Percentiles rank a stretch among this genome's conserved stretches.
Evolutionary conservation across 1,140 invertebrate genomes (phyloP).

Genomic region (Harlomillsia oculata): DNA sequence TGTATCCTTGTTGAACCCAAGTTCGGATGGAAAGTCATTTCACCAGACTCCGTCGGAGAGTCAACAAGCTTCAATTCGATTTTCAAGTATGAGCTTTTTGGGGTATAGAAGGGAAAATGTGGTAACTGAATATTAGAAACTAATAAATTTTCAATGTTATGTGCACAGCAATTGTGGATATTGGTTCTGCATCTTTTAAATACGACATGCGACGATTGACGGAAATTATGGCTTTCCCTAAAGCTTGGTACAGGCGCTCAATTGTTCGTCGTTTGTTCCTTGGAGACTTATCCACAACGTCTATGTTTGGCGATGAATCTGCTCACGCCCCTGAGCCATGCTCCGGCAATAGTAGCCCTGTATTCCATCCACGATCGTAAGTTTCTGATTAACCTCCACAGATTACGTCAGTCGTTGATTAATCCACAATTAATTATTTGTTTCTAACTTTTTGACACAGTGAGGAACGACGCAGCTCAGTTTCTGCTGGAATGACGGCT

Average conservation of each 20-base stretch:
- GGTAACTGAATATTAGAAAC: too few species aligned
- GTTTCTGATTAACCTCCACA: background rate
- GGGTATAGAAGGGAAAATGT: too few species aligned
- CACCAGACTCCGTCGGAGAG: slow-evolving; percentile 42
- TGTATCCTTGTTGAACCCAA: slow-evolving; percentile 53
- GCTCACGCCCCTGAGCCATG: slow-evolving; percentile 1
- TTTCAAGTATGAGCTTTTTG: slow-evolving; percentile 67
- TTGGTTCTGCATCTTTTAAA: slow-evolving; percentile 96
- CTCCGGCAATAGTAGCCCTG: slow-evolving; percentile 14
- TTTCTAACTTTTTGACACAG: slow-evolving; percentile 12
- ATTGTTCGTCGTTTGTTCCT: slow-evolving; percentile 87
- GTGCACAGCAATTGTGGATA: slow-evolving; percentile 75
- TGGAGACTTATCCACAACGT: slow-evolving; percentile 64
- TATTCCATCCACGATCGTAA: slow-evolving; percentile 2
- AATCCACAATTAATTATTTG: too few species aligned
- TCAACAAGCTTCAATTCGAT: slow-evolving; percentile 70
- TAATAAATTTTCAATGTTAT: slow-evolving; percentile 2
- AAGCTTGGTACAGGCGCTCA: slow-evolving; percentile 91
- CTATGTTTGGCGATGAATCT: slow-evolving; percentile 45
- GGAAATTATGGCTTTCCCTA: slow-evolving; percentile 94
- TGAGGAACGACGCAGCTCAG: slow-evolving; percentile 24
- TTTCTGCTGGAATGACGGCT: slow-evolving; percentile 2
- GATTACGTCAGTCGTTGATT: too few species aligned
- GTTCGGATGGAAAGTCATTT: slow-evolving; percentile 31
- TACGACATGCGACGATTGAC: slow-evolving; percentile 97